Conservation (phyloP, 2,888 invertebrate genomes). For the Acronicta leporina region DNA sequence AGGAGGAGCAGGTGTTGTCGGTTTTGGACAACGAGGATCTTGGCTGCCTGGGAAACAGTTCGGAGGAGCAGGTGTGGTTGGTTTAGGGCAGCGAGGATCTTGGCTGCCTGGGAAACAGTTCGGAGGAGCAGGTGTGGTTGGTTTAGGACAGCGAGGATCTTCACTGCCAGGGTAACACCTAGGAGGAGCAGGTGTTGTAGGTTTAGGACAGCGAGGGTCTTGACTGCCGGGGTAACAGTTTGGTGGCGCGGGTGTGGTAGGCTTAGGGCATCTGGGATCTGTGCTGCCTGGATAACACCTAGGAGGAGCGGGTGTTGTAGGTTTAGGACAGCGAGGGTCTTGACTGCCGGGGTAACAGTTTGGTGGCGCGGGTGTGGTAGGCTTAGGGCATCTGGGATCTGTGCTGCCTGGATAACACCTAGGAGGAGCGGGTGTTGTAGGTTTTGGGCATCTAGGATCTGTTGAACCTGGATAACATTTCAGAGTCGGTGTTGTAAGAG, state of each 20-base stretch:
- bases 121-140: slow-evolving; percentile 21
- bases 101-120: slow-evolving; percentile 66
- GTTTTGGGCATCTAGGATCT: slow-evolving; percentile 56
- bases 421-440: slow-evolving; percentile 59
- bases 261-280: slow-evolving; percentile 56
- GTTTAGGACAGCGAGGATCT: slow-evolving; percentile 29
- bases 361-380: slow-evolving; percentile 45
- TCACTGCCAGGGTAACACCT: slow-evolving; percentile 23
- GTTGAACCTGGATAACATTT: slow-evolving; percentile 37
- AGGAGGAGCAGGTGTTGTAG: slow-evolving; percentile 13
- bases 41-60: slow-evolving; percentile 67
- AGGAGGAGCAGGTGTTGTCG: slow-evolving; percentile 50
- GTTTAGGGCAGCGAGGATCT: slow-evolving; percentile 11
- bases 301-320: slow-evolving; percentile 56
- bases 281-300: slow-evolving; percentile 51
- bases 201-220: slow-evolving; percentile 22
- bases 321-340: slow-evolving; percentile 65
- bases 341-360: slow-evolving; percentile 53
- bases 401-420: slow-evolving; percentile 73
- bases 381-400: slow-evolving; percentile 72
- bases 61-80: slow-evolving; percentile 48
- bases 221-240: neutral
- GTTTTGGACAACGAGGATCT: slow-evolving; percentile 62
- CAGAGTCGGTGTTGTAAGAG: slow-evolving; percentile 42
- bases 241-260: slow-evolving; percentile 41